These are phyloP conservation scores for Acipenser oxyrinchus DNA, from an alignment of 2,797 vertebrate genomes.

Conservation along the genomic window DNA sequence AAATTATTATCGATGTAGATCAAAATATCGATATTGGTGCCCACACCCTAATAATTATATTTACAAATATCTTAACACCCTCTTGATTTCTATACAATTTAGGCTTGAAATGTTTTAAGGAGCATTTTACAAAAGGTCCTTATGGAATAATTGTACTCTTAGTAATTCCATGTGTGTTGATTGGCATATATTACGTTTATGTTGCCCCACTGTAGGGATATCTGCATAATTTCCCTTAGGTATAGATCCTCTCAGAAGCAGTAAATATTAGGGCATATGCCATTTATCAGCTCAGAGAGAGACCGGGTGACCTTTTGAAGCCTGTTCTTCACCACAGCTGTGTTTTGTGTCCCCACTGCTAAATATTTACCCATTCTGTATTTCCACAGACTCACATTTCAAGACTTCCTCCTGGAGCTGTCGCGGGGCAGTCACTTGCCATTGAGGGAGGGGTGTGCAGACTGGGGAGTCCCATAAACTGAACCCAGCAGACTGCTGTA, in stretches of 20 bases:
- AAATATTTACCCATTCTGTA: constrained; percentile 12
- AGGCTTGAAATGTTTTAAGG: no score
- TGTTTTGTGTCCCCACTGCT: constrained; percentile 30
- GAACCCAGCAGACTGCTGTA: constrained; percentile 34
- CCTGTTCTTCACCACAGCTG: constrained; percentile 41
- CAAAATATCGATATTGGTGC: no score
- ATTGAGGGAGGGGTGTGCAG: constrained; percentile 97
- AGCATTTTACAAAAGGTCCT: no score
- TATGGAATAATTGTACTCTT: constrained; percentile 18
- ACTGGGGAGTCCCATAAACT: constrained; percentile 68
- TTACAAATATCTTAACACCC: no score
- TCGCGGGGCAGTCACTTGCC: constrained; percentile 94
- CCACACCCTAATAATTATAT: no score
- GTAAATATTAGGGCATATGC: constrained; percentile 25
- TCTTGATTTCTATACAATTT: no score
- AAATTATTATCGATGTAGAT: no score
- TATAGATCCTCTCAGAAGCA: constrained; percentile 25
- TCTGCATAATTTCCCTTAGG: constrained; percentile 25
- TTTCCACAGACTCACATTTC: constrained; percentile 90
- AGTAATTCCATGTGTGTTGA: constrained; percentile 50
- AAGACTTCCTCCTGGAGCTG: constrained; percentile 87
- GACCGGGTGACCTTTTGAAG: constrained; percentile 38
- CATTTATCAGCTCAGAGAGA: constrained; percentile 29
- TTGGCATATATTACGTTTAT: constrained; percentile 27
- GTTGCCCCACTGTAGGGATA: constrained; percentile 42